Conservation (phyloP, 2,113 vertebrate genomes). For the Phodopus roborovskii region DNA sequence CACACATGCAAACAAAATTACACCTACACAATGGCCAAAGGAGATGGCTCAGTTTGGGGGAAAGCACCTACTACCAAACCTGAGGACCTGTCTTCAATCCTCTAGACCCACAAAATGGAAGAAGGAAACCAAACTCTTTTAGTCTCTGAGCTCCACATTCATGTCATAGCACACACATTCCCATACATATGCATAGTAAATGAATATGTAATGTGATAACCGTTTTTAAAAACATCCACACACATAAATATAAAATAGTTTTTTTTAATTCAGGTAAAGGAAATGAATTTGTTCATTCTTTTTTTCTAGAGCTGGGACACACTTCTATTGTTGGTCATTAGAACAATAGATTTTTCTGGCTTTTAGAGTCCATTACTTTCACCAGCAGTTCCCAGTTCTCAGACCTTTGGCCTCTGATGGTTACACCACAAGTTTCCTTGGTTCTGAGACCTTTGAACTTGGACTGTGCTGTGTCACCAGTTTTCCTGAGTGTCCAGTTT, state of each 20-base stretch:
- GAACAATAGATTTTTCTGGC: not conserved
- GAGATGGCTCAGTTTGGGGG: not conserved
- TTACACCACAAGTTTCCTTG: not conserved
- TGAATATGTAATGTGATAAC: not conserved
- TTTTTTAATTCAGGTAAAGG: not conserved
- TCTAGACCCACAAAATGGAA: not conserved
- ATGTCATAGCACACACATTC: no score
- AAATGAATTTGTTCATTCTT: not conserved
- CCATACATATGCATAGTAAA: not conserved
- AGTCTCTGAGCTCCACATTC: not conserved
- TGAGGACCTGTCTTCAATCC: not conserved
- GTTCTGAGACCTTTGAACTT: constrained; percentile 6
- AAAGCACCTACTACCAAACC: not conserved
- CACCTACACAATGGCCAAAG: not conserved
- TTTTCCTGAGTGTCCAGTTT: not conserved
- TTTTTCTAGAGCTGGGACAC: not conserved
- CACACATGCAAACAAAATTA: not conserved
- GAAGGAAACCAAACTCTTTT: not conserved
- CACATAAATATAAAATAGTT: not conserved
- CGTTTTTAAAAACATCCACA: not conserved
- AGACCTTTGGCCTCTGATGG: not conserved
- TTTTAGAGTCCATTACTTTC: not conserved
- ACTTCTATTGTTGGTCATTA: not conserved
- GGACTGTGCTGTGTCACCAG: not conserved
- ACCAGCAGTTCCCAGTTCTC: not conserved